Conservation (phyloP, 2,797 vertebrate species). For the Rhinatrema bivittatum region DNA sequence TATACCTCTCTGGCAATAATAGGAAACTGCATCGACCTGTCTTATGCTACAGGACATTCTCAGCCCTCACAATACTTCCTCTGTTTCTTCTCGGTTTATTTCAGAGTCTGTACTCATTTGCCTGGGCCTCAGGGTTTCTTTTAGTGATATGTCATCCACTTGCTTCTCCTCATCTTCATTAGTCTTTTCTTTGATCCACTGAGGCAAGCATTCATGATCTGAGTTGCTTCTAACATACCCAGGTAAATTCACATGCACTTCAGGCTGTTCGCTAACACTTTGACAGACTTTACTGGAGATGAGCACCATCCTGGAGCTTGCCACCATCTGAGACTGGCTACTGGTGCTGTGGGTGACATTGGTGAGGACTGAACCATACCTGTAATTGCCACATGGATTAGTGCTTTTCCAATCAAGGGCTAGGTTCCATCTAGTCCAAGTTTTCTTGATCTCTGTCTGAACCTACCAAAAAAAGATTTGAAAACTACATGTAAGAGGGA, state of each 20-base stretch:
- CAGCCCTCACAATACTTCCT: conserved; percentile 26
- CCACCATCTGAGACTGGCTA: conserved; percentile 64
- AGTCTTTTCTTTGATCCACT: conserved; percentile 45
- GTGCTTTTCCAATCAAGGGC: conserved; percentile 68
- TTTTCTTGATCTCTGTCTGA: conserved; percentile 80
- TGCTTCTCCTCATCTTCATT: conserved; percentile 41
- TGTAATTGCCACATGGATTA: conserved; percentile 59
- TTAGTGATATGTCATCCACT: conserved; percentile 51
- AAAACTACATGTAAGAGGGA: too few species aligned
- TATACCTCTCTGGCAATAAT: too few species aligned
- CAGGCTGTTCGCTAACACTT: conserved; percentile 6
- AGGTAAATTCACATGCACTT: conserved; percentile 56
- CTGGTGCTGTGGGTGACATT: conserved; percentile 67
- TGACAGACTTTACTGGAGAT: conserved; percentile 43
- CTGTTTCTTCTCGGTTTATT: conserved; percentile 44
- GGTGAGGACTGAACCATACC: conserved; percentile 64
- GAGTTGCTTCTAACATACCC: conserved; percentile 74
- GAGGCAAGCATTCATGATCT: conserved; percentile 55
- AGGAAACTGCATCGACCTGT: not conserved
- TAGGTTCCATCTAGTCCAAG: conserved; percentile 74
- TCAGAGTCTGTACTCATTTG: conserved; percentile 12
- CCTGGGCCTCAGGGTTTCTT: conserved; percentile 33
- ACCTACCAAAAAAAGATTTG: conserved; percentile 48
- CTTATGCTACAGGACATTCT: not conserved
- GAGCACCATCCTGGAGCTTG: conserved; percentile 49